Conservation (phyloP, 2,888 invertebrate species). For the Syrphus vitripennis region DNA sequence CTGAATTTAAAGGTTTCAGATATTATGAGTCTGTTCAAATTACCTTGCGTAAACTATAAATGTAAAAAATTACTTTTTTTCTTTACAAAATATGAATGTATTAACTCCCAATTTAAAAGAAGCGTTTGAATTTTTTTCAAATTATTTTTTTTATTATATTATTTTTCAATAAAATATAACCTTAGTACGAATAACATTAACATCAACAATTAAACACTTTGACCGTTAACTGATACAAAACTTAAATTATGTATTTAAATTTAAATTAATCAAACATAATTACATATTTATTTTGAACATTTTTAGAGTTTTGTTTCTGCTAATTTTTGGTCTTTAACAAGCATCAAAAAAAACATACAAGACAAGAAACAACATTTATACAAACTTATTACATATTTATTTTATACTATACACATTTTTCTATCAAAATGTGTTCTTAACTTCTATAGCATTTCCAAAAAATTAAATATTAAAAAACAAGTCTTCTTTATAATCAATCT, state of each 20-base stretch:
- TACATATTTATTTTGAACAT: no score
- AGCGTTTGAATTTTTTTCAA: background rate
- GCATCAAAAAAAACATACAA: conserved; percentile 31
- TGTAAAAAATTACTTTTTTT: no score
- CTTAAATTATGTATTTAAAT: no score
- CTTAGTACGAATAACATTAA: conserved; percentile 41
- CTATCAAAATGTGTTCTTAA: background rate
- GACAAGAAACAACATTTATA: conserved; percentile 26
- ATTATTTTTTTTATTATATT: conserved; percentile 11
- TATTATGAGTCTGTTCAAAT: no score
- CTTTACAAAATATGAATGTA: no score
- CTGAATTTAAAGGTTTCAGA: no score
- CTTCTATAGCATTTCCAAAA: background rate
- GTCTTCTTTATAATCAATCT: background rate
- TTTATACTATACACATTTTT: background rate
- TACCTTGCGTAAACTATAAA: no score
- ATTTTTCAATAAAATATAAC: conserved; percentile 4
- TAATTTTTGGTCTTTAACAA: no score
- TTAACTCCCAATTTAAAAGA: background rate
- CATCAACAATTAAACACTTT: conserved; percentile 8
- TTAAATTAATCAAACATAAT: no score
- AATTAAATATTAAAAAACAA: background rate
- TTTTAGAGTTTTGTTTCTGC: no score
- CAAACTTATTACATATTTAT: background rate
- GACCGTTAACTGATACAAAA: no score